phyloP scores from a whole-genome alignment of 1,140 invertebrate species.

The Zaprionus inermis region DNA sequence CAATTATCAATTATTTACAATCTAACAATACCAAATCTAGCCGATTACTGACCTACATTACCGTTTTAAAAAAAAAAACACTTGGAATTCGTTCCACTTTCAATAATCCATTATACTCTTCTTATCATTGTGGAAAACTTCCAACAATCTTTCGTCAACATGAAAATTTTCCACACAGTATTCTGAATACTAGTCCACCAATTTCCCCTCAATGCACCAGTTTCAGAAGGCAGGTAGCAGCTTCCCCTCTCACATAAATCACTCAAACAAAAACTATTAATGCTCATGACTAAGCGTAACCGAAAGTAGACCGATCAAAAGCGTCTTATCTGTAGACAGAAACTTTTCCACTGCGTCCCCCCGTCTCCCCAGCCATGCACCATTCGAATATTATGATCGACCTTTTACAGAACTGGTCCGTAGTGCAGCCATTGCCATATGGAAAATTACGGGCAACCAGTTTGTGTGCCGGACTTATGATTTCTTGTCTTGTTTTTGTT shows the following conservation, averaged over 20 bases:
- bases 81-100: not conserved
- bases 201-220: not conserved
- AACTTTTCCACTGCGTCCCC: slow-evolving; percentile 40
- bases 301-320: slow-evolving; percentile 5
- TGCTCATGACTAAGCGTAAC: slow-evolving; percentile 10
- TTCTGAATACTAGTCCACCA: not conserved
- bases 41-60: slow-evolving; percentile 3
- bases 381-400: slow-evolving; percentile 40
- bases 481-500: not conserved
- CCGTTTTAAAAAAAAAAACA: not conserved
- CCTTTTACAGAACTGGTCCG: slow-evolving; percentile 73
- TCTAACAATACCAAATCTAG: not conserved
- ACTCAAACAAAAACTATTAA: slow-evolving; percentile 8
- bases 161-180: not conserved
- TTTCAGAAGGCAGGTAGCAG: not conserved
- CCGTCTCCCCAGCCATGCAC: too few species aligned
- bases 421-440: slow-evolving; percentile 51
- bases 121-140: not conserved
- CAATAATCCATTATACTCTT: not conserved
- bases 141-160: not conserved
- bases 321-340: slow-evolving; percentile 12
- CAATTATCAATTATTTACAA: not conserved
- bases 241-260: slow-evolving; percentile 14
- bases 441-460: slow-evolving; percentile 74
- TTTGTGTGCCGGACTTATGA: slow-evolving; percentile 25